Conservation (phyloP, 2,113 vertebrate genomes). For the Embiotoca jacksoni region DNA sequence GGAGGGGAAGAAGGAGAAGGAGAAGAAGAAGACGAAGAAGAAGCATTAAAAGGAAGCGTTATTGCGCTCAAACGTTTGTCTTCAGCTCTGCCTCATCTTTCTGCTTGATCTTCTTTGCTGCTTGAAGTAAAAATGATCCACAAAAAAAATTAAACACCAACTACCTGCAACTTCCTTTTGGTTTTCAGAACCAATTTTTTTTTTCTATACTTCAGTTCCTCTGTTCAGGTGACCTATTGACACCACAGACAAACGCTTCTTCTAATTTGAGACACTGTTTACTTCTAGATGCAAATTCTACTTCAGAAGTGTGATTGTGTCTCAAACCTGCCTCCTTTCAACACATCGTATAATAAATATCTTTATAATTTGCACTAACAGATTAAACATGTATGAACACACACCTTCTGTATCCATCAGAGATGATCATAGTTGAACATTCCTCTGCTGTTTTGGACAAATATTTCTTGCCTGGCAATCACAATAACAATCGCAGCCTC, state of each 20-base stretch:
- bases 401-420: background rate
- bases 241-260: background rate
- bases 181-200: background rate
- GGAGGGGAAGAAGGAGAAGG: no score
- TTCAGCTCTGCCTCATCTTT: background rate
- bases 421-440: background rate
- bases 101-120: background rate
- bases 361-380: background rate
- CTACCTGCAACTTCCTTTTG: background rate
- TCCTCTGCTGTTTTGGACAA: background rate
- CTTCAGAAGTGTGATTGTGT: background rate
- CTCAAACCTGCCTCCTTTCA: background rate
- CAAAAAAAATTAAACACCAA: background rate
- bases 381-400: no score
- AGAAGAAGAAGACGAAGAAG: no score
- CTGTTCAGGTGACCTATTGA: background rate
- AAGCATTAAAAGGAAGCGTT: no score
- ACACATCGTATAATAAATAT: background rate
- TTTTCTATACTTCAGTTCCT: background rate
- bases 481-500: no score
- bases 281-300: background rate
- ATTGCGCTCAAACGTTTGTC: no score
- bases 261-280: background rate
- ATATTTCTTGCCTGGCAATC: background rate
- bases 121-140: conserved; percentile 4